Evolutionary conservation across 2,888 invertebrate species (phyloP), one percentile per base, ranked within the genome.

Genomic region (Endomychus coccineus): DNA sequence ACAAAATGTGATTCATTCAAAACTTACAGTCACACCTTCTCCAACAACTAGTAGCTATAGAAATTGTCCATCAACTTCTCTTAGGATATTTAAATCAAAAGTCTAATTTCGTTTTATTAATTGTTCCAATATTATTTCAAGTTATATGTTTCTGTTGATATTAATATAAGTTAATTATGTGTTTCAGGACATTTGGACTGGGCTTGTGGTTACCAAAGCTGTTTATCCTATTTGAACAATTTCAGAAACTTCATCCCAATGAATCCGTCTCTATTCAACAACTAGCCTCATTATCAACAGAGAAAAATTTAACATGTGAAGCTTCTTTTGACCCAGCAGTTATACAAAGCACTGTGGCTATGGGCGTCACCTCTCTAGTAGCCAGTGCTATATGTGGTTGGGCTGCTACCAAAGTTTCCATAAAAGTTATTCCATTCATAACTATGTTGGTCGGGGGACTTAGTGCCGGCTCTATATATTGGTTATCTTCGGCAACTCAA

Each of bases 151-250:
- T n/a, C n/a, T n/a, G n/a, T n/a, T n/a, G n/a, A n/a, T n/a, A n/a
- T n/a, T n/a, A n/a, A n/a, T n/a, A n/a, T n/a, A n/a, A n/a, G n/a
- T n/a, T n/a, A n/a, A n/a, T n/a, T n/a, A n/a, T n/a, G n/a, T n/a
- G n/a, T n/a, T 64, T 7, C 62, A 80, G 80, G 9, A 78, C 78
- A 16, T 80, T 78, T 39, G 81, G 80, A 2, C 61, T 81, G 1
- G 80, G 78, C 39, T 65, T 85, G 48, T 86, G 86, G 86, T 73
- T 85, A 28, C 85, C 85, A 2, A 83, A 84, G 55, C 66, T 86
- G 5, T 78, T 86, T 39, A 74, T 75, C 25, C 72, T 83, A 37
- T 67, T 71, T 54, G 56, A 70, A 51, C 51, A 61, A 43, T 55
- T 60, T 48, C 51, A 68, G 45, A 48, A 61, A 54, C 30, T 66